Conservation (phyloP, 1,140 invertebrate genomes). For the Palaemon carinicauda region DNA sequence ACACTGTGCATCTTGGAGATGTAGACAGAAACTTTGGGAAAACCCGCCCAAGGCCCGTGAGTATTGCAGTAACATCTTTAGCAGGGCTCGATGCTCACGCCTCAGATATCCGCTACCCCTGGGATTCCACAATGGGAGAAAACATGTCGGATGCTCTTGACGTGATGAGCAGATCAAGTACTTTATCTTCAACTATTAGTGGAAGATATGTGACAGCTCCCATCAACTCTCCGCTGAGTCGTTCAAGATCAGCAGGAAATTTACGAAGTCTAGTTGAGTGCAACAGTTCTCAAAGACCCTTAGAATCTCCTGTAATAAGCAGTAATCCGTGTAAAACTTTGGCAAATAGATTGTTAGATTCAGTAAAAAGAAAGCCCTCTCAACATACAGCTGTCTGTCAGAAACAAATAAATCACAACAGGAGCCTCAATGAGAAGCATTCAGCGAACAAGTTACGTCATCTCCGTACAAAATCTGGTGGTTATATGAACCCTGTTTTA, state of each 20-base stretch:
- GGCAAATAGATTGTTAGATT: conserved; percentile 37
- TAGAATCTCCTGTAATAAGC: neutral
- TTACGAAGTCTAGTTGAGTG: neutral
- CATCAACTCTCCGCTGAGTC: conserved; percentile 22
- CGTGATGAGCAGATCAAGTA: conserved; percentile 15
- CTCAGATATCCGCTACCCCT: neutral
- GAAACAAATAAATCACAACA: neutral
- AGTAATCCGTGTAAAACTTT: conserved; percentile 13
- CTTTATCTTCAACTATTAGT: conserved; percentile 5
- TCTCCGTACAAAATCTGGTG: conserved; percentile 60
- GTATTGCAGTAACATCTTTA: conserved; percentile 44
- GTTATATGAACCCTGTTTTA: conserved; percentile 59
- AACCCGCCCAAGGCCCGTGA: conserved; percentile 28
- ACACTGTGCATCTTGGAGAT: conserved; percentile 59
- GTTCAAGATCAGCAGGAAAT: conserved; percentile 50
- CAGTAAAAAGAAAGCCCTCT: conserved; percentile 39
- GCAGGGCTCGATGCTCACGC: neutral
- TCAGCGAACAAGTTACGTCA: conserved; percentile 26
- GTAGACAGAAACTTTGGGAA: neutral
- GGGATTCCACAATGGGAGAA: neutral
- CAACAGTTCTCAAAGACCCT: neutral
- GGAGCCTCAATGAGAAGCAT: neutral
- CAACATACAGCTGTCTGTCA: conserved; percentile 5
- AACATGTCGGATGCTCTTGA: conserved; percentile 13
- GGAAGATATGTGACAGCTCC: conserved; percentile 24